Conservation (phyloP, 2,797 vertebrate species). For the Poecilia wingei region DNA sequence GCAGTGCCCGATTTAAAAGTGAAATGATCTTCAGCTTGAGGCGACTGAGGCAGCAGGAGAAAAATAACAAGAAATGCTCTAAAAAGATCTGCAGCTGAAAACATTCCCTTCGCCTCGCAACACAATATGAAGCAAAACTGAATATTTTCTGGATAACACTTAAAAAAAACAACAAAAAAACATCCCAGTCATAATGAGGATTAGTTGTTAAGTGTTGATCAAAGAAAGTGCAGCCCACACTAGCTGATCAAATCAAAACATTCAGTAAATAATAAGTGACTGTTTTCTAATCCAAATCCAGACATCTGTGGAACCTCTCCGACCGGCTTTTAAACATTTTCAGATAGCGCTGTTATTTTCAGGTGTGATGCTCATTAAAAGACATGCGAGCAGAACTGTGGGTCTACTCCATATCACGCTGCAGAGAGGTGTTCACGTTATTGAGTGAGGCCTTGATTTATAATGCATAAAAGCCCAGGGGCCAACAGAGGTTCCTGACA, state of each 20-base stretch:
- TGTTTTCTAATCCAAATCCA: neutral
- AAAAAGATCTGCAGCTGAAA: constrained; percentile 20
- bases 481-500: neutral
- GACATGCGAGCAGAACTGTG: neutral
- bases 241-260: neutral
- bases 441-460: neutral
- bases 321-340: neutral
- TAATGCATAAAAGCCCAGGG: neutral
- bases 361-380: neutral
- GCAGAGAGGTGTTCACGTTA: neutral
- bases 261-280: neutral
- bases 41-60: constrained; percentile 7
- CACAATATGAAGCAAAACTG: neutral
- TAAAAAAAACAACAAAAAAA: neutral
- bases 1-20: constrained; percentile 40
- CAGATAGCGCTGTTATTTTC: neutral
- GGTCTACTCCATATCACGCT: neutral
- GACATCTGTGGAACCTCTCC: neutral
- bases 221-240: neutral
- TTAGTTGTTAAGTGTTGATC: neutral
- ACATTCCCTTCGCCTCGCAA: constrained; percentile 7
- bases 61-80: constrained; percentile 1
- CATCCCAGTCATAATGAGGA: neutral
- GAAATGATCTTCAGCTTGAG: constrained; percentile 48
- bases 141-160: neutral